phyloP scores from a whole-genome alignment of 2,888 invertebrate species.

The Choristoneura rosaceana region DNA sequence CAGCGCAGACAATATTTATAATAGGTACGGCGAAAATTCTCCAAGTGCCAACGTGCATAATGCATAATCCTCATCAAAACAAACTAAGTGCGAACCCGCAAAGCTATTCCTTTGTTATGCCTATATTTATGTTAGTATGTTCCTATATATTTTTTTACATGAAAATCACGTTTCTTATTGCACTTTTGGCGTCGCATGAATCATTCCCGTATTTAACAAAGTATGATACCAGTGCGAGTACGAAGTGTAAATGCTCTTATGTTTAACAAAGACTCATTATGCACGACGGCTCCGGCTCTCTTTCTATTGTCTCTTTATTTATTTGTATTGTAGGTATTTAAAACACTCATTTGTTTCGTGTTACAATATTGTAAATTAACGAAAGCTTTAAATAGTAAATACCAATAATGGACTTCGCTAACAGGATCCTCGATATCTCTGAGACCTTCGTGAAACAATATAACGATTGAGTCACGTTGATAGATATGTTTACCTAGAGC shows the following conservation, averaged over 20 bases:
- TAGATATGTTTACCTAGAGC: conserved; percentile 13
- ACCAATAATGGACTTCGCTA: conserved; percentile 13
- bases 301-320: conserved; percentile 51
- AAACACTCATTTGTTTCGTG: background rate
- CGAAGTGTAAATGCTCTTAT: conserved; percentile 44
- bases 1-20: background rate
- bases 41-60: background rate
- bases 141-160: conserved; percentile 20
- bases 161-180: conserved; percentile 38
- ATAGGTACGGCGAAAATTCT: background rate
- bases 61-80: conserved; percentile 6
- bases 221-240: conserved; percentile 47
- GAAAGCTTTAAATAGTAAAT: background rate
- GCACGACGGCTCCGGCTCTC: conserved; percentile 48
- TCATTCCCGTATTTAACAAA: conserved; percentile 48
- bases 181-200: conserved; percentile 50
- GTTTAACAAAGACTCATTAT: conserved; percentile 54
- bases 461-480: conserved; percentile 24
- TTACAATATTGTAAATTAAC: conserved; percentile 40
- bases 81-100: background rate
- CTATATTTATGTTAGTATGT: background rate
- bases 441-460: conserved; percentile 22
- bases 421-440: conserved; percentile 36
- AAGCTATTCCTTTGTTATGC: conserved; percentile 17
- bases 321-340: conserved; percentile 16